Evolutionary conservation across 2,888 invertebrate genomes (phyloP).

Genomic region (Caenorhabditis sp.): DNA sequence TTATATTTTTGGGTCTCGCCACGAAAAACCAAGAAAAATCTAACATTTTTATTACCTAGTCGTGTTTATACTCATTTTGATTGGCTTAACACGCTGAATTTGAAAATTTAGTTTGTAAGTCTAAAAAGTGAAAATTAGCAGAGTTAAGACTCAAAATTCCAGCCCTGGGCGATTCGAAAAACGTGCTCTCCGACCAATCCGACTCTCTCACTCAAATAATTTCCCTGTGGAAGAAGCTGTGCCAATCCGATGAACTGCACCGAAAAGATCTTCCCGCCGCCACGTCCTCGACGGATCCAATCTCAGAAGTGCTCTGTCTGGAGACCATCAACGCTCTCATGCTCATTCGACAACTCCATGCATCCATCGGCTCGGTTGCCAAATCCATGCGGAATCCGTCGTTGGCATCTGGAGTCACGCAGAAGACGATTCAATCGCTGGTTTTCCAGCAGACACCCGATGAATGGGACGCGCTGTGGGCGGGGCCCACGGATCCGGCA

Average conservation of each 20-base stretch:
- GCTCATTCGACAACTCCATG: conserved; percentile 40
- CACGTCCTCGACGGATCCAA: conserved; percentile 38
- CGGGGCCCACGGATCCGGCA: conserved; percentile 87
- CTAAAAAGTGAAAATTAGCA: too few relatives aligned
- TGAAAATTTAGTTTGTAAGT: too few relatives aligned
- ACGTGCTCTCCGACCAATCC: conserved; percentile 85
- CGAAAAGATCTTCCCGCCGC: conserved; percentile 30
- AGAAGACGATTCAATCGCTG: conserved; percentile 48
- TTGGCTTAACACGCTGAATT: too few relatives aligned
- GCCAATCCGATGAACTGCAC: conserved; percentile 83
- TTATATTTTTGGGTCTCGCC: not conserved
- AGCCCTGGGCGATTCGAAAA: conserved; percentile 79
- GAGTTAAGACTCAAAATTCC: conserved; percentile 18
- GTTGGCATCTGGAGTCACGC: conserved; percentile 85
- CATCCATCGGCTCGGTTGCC: conserved; percentile 34
- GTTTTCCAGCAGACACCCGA: conserved; percentile 87
- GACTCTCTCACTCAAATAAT: conserved; percentile 88
- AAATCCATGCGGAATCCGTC: conserved; percentile 85
- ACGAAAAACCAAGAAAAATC: not conserved
- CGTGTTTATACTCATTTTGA: too few relatives aligned
- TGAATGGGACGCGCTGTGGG: conserved; percentile 88
- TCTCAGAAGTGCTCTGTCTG: conserved; percentile 66
- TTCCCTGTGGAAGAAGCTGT: conserved; percentile 90
- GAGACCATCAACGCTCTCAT: conserved; percentile 62
- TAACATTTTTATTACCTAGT: too few relatives aligned